Conservation (phyloP, 1,140 invertebrate genomes). For the Colletes gigas region DNA sequence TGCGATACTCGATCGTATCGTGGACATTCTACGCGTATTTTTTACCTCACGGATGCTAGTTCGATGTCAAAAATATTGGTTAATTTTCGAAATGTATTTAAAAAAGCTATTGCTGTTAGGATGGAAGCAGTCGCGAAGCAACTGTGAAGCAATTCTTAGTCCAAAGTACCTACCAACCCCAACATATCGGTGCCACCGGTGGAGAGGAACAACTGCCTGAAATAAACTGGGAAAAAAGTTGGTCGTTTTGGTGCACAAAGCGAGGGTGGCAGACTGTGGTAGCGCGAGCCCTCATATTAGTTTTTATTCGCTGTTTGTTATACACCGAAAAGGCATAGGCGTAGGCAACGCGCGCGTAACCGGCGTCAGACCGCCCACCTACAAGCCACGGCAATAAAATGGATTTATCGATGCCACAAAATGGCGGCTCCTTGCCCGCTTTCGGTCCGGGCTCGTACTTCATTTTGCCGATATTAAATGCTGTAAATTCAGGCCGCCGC, state of each 20-base stretch:
- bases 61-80: no score
- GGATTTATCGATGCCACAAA: slow-evolving; percentile 73
- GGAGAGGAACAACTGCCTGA: background rate
- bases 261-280: background rate
- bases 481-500: slow-evolving; percentile 66
- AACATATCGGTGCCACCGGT: background rate
- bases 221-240: slow-evolving; percentile 29
- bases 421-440: slow-evolving; percentile 59
- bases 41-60: no score
- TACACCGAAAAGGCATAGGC: slow-evolving; percentile 10
- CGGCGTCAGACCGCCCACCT: slow-evolving; percentile 60
- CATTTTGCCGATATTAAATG: slow-evolving; percentile 74
- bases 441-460: slow-evolving; percentile 62
- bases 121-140: no score
- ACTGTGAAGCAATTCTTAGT: no score
- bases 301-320: slow-evolving; percentile 43
- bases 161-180: no score
- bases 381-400: slow-evolving; percentile 68
- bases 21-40: no score
- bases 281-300: slow-evolving; percentile 11
- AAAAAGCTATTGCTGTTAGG: no score
- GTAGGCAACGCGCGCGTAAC: slow-evolving; percentile 41
- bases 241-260: slow-evolving; percentile 2
- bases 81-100: no score
- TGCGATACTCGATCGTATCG: no score